Percentiles rank a stretch among this genome's conserved stretches.
Evolutionary conservation across 2,888 invertebrate genomes (phyloP).

Genomic region (Scaptomyza polygonia): DNA sequence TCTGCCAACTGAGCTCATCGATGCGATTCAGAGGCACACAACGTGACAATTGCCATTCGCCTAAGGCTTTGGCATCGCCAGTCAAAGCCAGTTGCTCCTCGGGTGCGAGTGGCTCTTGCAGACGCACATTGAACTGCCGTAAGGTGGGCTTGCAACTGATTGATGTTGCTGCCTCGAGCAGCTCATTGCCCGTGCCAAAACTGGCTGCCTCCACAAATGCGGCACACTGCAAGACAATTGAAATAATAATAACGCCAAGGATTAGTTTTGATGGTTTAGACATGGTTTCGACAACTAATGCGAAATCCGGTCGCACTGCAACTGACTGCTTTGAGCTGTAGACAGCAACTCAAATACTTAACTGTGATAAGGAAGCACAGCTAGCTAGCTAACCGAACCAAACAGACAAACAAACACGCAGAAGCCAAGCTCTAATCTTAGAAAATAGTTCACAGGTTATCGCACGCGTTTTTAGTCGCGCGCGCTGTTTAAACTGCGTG

Average conservation of each 20-base stretch:
- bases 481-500: constrained; percentile 30
- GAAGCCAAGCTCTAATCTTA: constrained; percentile 13
- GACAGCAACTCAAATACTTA: constrained; percentile 50
- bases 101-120: constrained; percentile 85
- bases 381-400: not conserved
- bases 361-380: constrained; percentile 22
- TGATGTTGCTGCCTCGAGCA: constrained; percentile 35
- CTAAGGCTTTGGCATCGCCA: constrained; percentile 88
- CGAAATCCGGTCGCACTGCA: constrained; percentile 26
- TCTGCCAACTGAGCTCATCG: constrained; percentile 86
- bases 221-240: constrained; percentile 72
- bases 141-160: constrained; percentile 61
- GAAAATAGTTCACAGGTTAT: constrained; percentile 43
- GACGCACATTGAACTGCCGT: constrained; percentile 80
- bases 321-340: constrained; percentile 45
- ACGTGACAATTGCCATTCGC: constrained; percentile 89
- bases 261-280: constrained; percentile 51
- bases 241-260: constrained; percentile 42
- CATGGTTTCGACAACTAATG: constrained; percentile 52
- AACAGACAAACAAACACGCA: not conserved
- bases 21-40: constrained; percentile 84
- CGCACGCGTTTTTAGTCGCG: constrained; percentile 54
- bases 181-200: constrained; percentile 58
- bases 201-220: constrained; percentile 66
- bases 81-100: constrained; percentile 89